Evolutionary conservation across 2,113 vertebrate species (phyloP).

Genomic region (Numida meleagris): DNA sequence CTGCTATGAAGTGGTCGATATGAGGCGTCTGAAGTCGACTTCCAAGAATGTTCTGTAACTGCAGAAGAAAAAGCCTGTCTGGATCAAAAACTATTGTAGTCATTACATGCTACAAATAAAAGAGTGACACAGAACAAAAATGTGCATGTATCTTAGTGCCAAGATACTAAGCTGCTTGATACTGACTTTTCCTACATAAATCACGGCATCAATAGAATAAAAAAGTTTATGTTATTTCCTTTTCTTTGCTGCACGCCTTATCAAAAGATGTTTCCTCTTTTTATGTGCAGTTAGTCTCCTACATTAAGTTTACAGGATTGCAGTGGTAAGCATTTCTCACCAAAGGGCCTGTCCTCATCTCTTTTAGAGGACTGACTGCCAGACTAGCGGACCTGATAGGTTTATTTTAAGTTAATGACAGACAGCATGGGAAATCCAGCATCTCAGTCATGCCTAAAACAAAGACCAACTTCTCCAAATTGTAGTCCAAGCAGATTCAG

Average conservation of each 20-base stretch:
- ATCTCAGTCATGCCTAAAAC: neutral
- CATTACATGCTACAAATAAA: neutral
- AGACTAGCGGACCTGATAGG: neutral
- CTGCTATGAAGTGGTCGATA: neutral
- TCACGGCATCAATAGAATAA: neutral
- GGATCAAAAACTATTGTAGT: neutral
- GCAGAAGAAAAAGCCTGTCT: neutral
- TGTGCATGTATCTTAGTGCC: neutral
- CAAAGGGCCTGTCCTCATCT: neutral
- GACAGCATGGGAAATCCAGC: neutral
- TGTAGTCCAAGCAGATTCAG: neutral
- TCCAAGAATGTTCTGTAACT: neutral
- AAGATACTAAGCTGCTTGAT: neutral
- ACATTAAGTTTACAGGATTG: neutral
- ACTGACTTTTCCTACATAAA: neutral
- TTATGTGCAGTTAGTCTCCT: neutral
- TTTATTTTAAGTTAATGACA: neutral
- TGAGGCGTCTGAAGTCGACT: neutral
- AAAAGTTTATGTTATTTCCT: neutral
- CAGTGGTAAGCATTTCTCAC: neutral
- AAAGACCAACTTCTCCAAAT: neutral
- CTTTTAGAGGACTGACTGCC: neutral
- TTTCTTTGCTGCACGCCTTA: neutral
- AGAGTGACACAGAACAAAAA: neutral
- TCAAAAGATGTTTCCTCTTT: neutral